These are phyloP conservation scores for Diaphora mendica DNA, from an alignment of 2,888 invertebrate genomes.

Conservation along the genomic window DNA sequence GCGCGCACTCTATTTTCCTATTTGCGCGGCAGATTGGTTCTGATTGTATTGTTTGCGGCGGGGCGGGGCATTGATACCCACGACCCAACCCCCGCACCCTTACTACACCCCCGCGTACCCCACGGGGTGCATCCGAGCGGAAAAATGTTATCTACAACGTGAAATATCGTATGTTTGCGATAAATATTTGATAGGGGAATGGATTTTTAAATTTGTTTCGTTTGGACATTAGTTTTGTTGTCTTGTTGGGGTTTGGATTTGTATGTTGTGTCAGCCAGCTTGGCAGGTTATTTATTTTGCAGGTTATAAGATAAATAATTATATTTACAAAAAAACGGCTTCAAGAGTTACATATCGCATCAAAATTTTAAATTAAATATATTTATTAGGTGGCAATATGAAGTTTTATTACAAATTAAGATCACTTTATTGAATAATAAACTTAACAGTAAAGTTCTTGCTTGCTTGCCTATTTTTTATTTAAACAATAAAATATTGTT, in stretches of 20 bases:
- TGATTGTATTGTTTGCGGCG: slow-evolving; percentile 85
- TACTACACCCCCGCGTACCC: slow-evolving; percentile 41
- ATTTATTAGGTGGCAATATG: too few relatives aligned
- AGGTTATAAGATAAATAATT: background rate
- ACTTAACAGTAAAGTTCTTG: too few relatives aligned
- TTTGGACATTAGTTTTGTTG: slow-evolving; percentile 54
- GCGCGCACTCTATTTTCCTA: slow-evolving; percentile 85
- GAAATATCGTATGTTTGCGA: slow-evolving; percentile 75
- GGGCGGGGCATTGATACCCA: slow-evolving; percentile 74
- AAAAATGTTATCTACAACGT: slow-evolving; percentile 77
- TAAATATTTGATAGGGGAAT: slow-evolving; percentile 78
- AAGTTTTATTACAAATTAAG: too few relatives aligned
- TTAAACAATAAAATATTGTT: too few relatives aligned
- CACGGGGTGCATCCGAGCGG: slow-evolving; percentile 70
- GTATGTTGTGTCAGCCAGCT: slow-evolving; percentile 32
- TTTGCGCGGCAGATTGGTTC: slow-evolving; percentile 86
- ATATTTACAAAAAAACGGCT: background rate
- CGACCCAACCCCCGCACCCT: slow-evolving; percentile 46
- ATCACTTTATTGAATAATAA: too few relatives aligned
- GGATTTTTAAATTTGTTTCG: slow-evolving; percentile 70
- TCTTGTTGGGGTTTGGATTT: slow-evolving; percentile 36
- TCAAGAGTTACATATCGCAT: too few relatives aligned
- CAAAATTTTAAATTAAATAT: too few relatives aligned
- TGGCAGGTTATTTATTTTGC: slow-evolving; percentile 25
- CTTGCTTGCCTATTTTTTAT: too few relatives aligned